Evolutionary conservation across 2,797 vertebrate genomes (phyloP).

Genomic region (Aselliscus stoliczkanus): DNA sequence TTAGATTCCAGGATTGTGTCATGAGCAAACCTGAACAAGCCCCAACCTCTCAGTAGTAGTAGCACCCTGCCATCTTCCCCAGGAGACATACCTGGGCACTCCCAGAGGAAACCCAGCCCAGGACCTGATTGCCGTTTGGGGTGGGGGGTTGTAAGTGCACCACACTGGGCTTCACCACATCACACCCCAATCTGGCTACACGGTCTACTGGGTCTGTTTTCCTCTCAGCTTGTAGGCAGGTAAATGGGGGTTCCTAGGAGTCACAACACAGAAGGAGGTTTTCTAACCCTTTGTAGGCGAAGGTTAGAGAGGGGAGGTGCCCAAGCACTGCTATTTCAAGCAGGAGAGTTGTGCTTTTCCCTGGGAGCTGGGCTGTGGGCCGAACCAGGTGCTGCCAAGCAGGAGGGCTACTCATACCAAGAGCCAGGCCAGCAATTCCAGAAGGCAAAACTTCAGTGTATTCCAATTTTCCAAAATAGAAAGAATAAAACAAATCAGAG

Average conservation of each 20-base stretch:
- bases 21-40: not conserved
- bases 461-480: constrained; percentile 72
- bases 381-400: constrained; percentile 45
- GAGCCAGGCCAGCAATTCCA: constrained; percentile 53
- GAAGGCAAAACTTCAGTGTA: constrained; percentile 65
- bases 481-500: constrained; percentile 77
- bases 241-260: not conserved
- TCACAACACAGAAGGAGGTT: not conserved
- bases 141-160: fast-evolving
- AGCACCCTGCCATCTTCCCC: not conserved
- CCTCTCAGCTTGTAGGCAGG: not conserved
- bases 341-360: not conserved
- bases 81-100: not conserved
- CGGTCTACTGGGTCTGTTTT: not conserved
- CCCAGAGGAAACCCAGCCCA: not conserved
- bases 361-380: constrained; percentile 47
- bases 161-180: fast-evolving
- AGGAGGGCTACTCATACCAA: not conserved
- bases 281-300: not conserved
- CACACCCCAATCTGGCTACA: not conserved
- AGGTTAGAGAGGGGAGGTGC: fast-evolving
- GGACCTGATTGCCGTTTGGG: not conserved
- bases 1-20: not conserved
- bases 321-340: not conserved
- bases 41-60: not conserved